Base-by-base conservation (phyloP, 23 tunicate genomes). In the Corella eumyota region DNA sequence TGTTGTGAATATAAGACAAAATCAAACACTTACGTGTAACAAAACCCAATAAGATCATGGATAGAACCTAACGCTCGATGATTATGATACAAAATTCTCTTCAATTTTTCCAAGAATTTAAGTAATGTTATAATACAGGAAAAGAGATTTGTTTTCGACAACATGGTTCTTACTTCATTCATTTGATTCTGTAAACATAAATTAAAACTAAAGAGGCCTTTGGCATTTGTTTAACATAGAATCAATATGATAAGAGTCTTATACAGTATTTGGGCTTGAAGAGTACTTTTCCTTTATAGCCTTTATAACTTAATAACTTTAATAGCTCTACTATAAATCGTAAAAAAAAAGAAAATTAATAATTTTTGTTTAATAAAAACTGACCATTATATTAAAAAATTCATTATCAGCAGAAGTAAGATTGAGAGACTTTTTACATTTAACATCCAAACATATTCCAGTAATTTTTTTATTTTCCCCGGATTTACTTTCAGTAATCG, bases 1-100 rank as follows among this genome's bases (percentile, higher is more conserved):
- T n/a, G n/a, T n/a, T n/a, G n/a, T n/a, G n/a, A n/a, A n/a, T n/a
- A n/a, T n/a, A n/a, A n/a, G n/a, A n/a, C n/a, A n/a, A n/a, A n/a
- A n/a, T n/a, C n/a, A n/a, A n/a, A n/a, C n/a, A n/a, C 76, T 36
- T 34, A 81, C 90, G 56, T 58, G 48, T 72, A 81, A 33, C 78
- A 66, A 13, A 34, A 68, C 17, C 74, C 90, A 31, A 81, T 29
- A 36, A 65, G 72, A 44, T 81, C 90, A 37, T 81, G 77, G 9
- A 81, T 26, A 28, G 55, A 45, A 2, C 58, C 74, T 7, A 65
- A 65, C 11, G 77, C 66, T n/a, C 54, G 64, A 32, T 81, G 90
- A 38, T 81, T 65, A 0, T 59, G 65, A 32, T 65, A 81, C 32
- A 81, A 59, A 11, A 58, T 45, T 26, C 32, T 36, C 21, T 72